Evolutionary conservation across 2,888 invertebrate genomes (phyloP).

Genomic region (Pterostichus madidus): DNA sequence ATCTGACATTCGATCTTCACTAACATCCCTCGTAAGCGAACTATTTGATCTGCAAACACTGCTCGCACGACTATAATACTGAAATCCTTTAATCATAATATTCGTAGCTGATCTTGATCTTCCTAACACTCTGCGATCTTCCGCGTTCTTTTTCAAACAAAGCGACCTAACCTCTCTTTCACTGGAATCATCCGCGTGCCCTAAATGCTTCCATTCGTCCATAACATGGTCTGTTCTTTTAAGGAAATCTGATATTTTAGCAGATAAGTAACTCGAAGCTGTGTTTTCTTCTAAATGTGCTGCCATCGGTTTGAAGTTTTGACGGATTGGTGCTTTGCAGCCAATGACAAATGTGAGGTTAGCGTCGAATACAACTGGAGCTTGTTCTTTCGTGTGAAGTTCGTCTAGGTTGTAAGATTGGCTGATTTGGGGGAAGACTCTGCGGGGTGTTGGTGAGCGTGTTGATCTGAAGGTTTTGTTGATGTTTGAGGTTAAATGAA

Average conservation of each 20-base stretch:
- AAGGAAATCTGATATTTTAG: slow-evolving; percentile 89
- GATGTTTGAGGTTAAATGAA: no score
- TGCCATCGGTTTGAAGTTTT: slow-evolving; percentile 85
- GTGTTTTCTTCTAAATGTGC: slow-evolving; percentile 88
- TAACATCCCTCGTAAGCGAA: slow-evolving; percentile 79
- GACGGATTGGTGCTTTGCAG: slow-evolving; percentile 85
- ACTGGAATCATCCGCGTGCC: slow-evolving; percentile 81
- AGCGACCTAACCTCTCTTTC: slow-evolving; percentile 71
- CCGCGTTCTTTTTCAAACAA: slow-evolving; percentile 61
- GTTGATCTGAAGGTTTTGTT: slow-evolving; percentile 63
- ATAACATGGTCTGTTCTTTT: slow-evolving; percentile 92
- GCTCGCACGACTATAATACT: slow-evolving; percentile 81
- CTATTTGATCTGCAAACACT: slow-evolving; percentile 55
- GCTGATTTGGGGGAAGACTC: slow-evolving; percentile 84
- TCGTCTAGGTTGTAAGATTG: slow-evolving; percentile 80
- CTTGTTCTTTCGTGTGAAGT: slow-evolving; percentile 83
- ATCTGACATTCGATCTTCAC: slow-evolving; percentile 84
- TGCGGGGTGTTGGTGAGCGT: slow-evolving; percentile 79
- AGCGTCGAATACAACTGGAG: slow-evolving; percentile 90
- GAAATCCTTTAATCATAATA: slow-evolving; percentile 90
- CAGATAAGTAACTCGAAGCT: slow-evolving; percentile 86
- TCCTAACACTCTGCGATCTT: slow-evolving; percentile 77
- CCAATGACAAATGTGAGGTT: slow-evolving; percentile 89
- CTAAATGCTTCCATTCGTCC: slow-evolving; percentile 90
- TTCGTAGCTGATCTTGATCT: slow-evolving; percentile 88